Base-by-base conservation (phyloP, 2,113 vertebrate species). In the Nymphicus hollandicus region DNA sequence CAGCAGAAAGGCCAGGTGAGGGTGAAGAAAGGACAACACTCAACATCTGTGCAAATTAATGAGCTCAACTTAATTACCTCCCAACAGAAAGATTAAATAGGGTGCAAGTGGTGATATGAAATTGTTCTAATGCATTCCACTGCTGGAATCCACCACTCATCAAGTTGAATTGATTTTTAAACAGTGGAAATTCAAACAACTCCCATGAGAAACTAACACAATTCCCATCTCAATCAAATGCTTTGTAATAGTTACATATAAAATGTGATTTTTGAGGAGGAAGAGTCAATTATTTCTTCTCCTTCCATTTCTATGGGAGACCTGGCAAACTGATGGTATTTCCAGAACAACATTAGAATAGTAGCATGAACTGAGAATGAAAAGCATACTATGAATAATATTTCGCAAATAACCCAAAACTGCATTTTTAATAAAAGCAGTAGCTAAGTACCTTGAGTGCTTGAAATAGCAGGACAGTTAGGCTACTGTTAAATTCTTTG, bases 91-190 rank as follows among this genome's bases (percentile, higher is more conserved):
- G 74, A 94, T 96, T 93, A 96, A 89, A 78, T 41, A 85, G 78
- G 91, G 78, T 95, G 91, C 89, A 91, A 95, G 79, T 88, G 72
- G 85, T 71, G 68, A 94, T 86, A 82, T 5, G 19, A 95, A 92
- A 95, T 92, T 16, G 9, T 88, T 72, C 68, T 90, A 95, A 95
- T 80, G 60, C 68, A 69, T 91, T 96, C 95, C 91, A 95, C 74
- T 91, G 82, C 93, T 86, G 90, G 91, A 95, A 94, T 81, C 82
- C 70, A 95, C 86, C 20, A 9, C 93, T 94, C 86, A 88, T 90
- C 93, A 94, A 90, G 58, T 76, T 61, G 95, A 96, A 95, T 91
- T 96, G 93, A 90, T 94, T 94, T 96, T 95, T 96, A 93, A 96
- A 90, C 82, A 94, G 93, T 88, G 60, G 71, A 95, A 96, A 95